These are phyloP conservation scores for Geotrupes spiniger DNA, from an alignment of 2,888 invertebrate genomes.

Conservation along the genomic window DNA sequence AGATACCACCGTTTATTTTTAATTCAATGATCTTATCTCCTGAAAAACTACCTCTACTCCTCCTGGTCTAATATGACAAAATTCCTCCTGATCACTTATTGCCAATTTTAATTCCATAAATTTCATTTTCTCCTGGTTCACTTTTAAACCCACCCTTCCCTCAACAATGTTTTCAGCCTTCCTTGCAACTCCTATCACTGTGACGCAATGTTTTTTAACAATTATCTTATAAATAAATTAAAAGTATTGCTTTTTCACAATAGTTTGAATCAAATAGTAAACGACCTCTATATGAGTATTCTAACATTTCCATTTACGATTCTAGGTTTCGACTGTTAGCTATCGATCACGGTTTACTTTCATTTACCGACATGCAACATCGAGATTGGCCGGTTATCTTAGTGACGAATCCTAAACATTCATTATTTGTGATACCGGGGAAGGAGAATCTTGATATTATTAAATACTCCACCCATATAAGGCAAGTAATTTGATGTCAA, in stretches of 20 bases:
- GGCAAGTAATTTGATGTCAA: slow-evolving; percentile 55
- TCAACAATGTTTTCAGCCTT: slow-evolving; percentile 1
- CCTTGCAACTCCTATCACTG: slow-evolving; percentile 1
- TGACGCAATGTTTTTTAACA: too few species aligned
- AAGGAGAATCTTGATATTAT: slow-evolving; percentile 71
- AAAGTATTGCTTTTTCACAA: too few species aligned
- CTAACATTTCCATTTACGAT: slow-evolving; percentile 2
- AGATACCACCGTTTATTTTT: too few species aligned
- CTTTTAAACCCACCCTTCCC: too few species aligned
- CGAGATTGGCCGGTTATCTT: slow-evolving; percentile 78
- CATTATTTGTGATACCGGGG: slow-evolving; percentile 67
- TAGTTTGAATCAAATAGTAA: neutral
- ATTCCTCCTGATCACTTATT: too few species aligned
- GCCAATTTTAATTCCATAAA: too few species aligned
- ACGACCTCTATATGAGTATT: neutral
- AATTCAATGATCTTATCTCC: too few species aligned
- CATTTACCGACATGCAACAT: slow-evolving; percentile 76
- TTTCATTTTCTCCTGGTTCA: too few species aligned
- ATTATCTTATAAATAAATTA: too few species aligned
- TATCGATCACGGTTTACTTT: slow-evolving; percentile 86
- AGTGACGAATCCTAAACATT: slow-evolving; percentile 89
- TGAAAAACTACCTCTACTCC: too few species aligned
- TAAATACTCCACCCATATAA: slow-evolving; percentile 71
- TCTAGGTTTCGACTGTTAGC: slow-evolving; percentile 73
- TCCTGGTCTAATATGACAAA: too few species aligned